Evolutionary conservation across 2,113 vertebrate genomes (phyloP), one percentile per base, ranked within the genome.

Genomic region (Haemorhous mexicanus): DNA sequence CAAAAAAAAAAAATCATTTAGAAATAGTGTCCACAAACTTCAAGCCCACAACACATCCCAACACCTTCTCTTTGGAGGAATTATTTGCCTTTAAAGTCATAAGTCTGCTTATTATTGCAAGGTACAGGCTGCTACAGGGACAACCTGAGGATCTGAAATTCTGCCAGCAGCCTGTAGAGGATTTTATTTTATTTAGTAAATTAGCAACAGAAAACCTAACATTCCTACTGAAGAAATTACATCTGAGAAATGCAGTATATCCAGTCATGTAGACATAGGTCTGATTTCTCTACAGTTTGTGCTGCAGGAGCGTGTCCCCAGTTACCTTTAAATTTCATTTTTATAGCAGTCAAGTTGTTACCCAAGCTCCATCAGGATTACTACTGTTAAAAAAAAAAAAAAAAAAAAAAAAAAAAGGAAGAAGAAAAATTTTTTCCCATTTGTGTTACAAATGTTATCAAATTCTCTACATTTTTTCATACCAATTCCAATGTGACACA

Each of bases 291-390:
- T 76, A 9, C 32, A 44, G 14, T 59, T 61, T 66, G 18, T 55
- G 9, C 9, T 69, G 32, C 3, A 5, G 53, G 21, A 68, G 7
- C 0, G 0, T 50, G 43, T 69, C 32, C n/a, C 32, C n/a, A 46
- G 14, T 44, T 77, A 70, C 26, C 23, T 85, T 47, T 81, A 78
- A 63, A 67, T 75, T 53, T 84, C 3, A 37, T 64, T n/a, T 83
- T 85, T 69, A 30, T 32, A 58, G 6, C 3, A 4, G 62, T 73
- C 53, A 52, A 16, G 46, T 77, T 56, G 13, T 86, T 83, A 77
- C 13, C 15, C 16, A 23, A 81, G 17, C 26, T 49, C n/a, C 74
- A 32, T 17, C 16, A 84, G 58, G 53, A 69, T 3, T 76, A 9
- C 35, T 35, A 26, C 49, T 61, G 7, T 35, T 92, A 14, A 43